A percentile compares a stretch with the other conserved stretches of the same genome.
Conservation (phyloP, 2,797 vertebrate genomes). For the Hypotaenidia philippensis region DNA sequence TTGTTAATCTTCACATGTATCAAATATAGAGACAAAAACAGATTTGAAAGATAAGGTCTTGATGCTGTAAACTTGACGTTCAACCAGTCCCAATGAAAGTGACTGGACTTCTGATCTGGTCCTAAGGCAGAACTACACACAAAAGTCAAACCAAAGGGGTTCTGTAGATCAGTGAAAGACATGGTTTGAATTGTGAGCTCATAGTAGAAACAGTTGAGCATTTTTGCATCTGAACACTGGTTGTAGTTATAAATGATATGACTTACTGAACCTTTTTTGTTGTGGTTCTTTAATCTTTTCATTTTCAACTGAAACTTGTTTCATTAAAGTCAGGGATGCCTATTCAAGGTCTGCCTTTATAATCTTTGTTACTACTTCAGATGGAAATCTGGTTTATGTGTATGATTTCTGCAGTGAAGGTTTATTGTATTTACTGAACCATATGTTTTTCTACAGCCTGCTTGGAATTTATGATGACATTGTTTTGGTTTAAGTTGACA, state of each 20-base stretch:
- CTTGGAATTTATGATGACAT: conserved; percentile 74
- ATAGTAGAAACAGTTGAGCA: conserved; percentile 16
- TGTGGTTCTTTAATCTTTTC: conserved; percentile 77
- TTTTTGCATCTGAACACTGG: conserved; percentile 62
- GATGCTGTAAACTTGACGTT: not conserved
- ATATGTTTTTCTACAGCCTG: conserved; percentile 65
- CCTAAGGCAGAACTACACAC: not conserved
- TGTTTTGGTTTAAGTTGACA: conserved; percentile 77
- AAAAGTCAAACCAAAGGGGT: not conserved
- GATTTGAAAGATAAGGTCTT: not conserved
- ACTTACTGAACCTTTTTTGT: conserved; percentile 61
- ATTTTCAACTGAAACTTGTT: conserved; percentile 77
- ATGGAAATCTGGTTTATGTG: conserved; percentile 76
- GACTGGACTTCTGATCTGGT: not conserved
- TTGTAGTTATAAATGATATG: conserved; percentile 39
- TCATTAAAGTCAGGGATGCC: conserved; percentile 76
- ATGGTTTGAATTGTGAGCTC: not conserved
- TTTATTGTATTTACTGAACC: conserved; percentile 74
- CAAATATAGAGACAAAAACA: not conserved
- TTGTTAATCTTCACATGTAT: not conserved
- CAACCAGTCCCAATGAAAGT: not conserved
- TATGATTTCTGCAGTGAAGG: conserved; percentile 27
- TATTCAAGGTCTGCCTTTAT: conserved; percentile 72
- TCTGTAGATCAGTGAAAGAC: not conserved
- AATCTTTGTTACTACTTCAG: conserved; percentile 66